A percentile compares a stretch with the other conserved stretches of the same genome.
Evolutionary conservation across 2,113 vertebrate species (phyloP).

Genomic region (Dipodomys merriami): DNA sequence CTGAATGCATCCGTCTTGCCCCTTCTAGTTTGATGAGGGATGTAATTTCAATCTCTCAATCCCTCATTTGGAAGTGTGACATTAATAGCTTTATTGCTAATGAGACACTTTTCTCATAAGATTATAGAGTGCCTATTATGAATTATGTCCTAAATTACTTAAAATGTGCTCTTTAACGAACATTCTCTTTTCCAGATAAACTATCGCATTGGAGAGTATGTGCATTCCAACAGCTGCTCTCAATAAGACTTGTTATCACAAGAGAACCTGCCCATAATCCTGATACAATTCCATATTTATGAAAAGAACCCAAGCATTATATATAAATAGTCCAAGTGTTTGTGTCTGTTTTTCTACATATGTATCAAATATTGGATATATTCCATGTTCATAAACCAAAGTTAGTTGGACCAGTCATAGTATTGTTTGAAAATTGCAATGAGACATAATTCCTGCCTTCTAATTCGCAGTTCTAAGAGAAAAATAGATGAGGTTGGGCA

Average conservation of each 20-base stretch:
- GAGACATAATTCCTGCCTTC: not conserved
- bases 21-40: constrained; percentile 13
- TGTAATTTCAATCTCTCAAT: not conserved
- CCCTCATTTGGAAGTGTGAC: constrained; percentile 43
- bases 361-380: not conserved
- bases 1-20: not conserved
- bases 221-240: constrained; percentile 51
- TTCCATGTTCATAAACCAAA: not conserved
- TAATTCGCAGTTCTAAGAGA: constrained; percentile 18
- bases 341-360: not conserved
- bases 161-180: not conserved
- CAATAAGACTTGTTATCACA: not conserved
- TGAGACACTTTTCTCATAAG: constrained; percentile 18
- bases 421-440: not conserved
- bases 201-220: not conserved
- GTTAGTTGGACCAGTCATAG: not conserved
- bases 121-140: constrained; percentile 9
- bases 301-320: not conserved
- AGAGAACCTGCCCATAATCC: not conserved
- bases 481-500: not conserved
- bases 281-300: not conserved
- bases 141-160: not conserved
- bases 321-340: not conserved
- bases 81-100: constrained; percentile 41
- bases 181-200: not conserved